Conservation (phyloP, 2,113 vertebrate genomes). For the Strix uralensis region DNA sequence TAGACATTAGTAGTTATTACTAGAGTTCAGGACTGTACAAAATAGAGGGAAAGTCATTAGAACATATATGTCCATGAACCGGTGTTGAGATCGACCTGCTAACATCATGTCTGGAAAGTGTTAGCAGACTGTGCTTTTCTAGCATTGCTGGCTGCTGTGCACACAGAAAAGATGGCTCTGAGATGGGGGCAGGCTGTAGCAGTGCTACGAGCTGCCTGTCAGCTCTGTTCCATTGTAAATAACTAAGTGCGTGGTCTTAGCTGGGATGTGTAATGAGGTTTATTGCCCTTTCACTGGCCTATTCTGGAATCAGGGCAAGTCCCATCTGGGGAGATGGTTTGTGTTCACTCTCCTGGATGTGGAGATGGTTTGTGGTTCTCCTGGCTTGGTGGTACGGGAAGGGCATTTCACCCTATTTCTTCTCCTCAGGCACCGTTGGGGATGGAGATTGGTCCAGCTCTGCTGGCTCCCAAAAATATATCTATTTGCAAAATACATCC, state of each 20-base stretch:
- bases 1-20: background rate
- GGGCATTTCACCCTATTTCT: background rate
- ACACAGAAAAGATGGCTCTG: background rate
- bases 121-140: background rate
- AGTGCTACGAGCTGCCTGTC: background rate
- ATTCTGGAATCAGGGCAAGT: background rate
- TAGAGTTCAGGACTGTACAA: background rate
- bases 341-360: background rate
- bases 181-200: background rate
- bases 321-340: background rate
- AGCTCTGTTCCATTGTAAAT: background rate
- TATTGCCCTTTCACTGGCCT: background rate
- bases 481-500: background rate
- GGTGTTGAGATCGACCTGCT: background rate
- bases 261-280: background rate
- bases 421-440: background rate
- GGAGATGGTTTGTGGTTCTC: background rate
- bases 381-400: background rate
- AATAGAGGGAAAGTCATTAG: background rate
- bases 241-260: background rate
- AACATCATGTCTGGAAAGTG: background rate
- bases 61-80: background rate
- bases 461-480: background rate
- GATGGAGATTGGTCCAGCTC: background rate
- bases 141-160: accelerated